Percentiles rank a stretch among this genome's conserved stretches.
Evolutionary conservation across 2,797 vertebrate species (phyloP).

Genomic region (Delichon dasypus): DNA sequence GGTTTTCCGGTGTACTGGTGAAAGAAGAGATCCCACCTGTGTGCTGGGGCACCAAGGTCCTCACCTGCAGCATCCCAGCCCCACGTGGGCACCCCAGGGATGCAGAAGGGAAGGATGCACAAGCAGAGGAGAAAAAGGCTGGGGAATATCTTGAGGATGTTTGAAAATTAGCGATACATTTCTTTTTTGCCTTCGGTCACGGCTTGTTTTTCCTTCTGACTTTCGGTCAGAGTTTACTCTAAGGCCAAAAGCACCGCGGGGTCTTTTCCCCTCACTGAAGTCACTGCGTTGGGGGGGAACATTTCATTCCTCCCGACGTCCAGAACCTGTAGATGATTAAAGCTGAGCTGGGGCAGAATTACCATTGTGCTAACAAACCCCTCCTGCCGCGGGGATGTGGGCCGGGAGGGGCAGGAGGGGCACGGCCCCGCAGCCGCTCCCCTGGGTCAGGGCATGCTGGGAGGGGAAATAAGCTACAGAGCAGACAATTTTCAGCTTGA

Average conservation of each 20-base stretch:
- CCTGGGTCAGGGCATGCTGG: slow-evolving; percentile 83
- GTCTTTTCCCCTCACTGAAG: background rate
- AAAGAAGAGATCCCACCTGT: background rate
- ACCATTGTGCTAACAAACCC: slow-evolving; percentile 60
- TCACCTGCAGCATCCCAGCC: background rate
- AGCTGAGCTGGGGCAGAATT: slow-evolving; percentile 67
- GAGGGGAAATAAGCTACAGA: slow-evolving; percentile 89
- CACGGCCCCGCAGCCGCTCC: slow-evolving; percentile 76
- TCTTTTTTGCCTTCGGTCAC: background rate
- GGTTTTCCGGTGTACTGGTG: accelerated
- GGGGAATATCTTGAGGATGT: background rate
- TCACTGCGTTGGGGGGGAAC: background rate
- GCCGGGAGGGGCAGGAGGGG: slow-evolving; percentile 74
- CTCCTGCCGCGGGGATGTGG: slow-evolving; percentile 81
- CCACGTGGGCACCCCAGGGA: accelerated
- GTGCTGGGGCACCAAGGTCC: background rate
- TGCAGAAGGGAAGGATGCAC: accelerated
- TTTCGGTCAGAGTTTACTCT: background rate
- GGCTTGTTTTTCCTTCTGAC: background rate
- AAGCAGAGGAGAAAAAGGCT: background rate
- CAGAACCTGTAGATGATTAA: slow-evolving; percentile 67
- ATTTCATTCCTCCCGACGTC: slow-evolving; percentile 36
- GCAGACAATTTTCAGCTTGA: slow-evolving; percentile 99
- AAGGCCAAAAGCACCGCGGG: background rate
- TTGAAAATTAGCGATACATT: slow-evolving; percentile 9